Percentiles rank a stretch among this genome's conserved stretches.
These are phyloP conservation scores for Euphonia xanthogaster DNA, from an alignment of 2,797 vertebrate genomes.

Conservation along the genomic window DNA sequence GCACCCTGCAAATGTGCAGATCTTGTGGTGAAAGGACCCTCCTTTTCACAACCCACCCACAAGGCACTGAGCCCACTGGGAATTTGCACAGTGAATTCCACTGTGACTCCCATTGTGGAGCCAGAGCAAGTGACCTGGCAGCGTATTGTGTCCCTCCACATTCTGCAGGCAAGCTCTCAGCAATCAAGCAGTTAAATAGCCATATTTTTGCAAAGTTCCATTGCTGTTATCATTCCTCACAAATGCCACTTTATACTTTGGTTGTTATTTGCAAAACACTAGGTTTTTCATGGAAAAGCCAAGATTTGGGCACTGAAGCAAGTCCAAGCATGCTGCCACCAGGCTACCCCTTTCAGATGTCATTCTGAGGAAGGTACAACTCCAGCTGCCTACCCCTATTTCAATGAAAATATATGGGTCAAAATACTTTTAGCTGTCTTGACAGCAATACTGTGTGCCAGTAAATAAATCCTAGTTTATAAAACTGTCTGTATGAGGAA, in stretches of 20 bases:
- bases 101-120: not conserved
- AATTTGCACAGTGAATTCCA: not conserved
- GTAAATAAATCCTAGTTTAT: not conserved
- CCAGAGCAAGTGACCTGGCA: not conserved
- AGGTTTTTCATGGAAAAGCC: not conserved
- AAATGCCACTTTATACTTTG: not conserved
- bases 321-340: not conserved
- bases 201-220: not conserved
- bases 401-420: not conserved
- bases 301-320: not conserved
- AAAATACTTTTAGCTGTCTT: not conserved
- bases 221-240: not conserved
- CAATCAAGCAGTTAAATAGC: not conserved
- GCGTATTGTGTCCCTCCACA: fast-evolving
- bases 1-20: not conserved
- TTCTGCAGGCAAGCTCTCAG: not conserved
- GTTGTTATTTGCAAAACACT: not conserved
- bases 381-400: not conserved
- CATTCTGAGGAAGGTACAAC: not conserved
- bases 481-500: fast-evolving
- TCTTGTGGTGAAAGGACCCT: not conserved
- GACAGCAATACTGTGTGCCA: not conserved
- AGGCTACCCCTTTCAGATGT: not conserved
- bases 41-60: not conserved
- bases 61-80: not conserved